Evolutionary conservation across 2,888 invertebrate species (phyloP).

Genomic region (Orchesella flavescens): DNA sequence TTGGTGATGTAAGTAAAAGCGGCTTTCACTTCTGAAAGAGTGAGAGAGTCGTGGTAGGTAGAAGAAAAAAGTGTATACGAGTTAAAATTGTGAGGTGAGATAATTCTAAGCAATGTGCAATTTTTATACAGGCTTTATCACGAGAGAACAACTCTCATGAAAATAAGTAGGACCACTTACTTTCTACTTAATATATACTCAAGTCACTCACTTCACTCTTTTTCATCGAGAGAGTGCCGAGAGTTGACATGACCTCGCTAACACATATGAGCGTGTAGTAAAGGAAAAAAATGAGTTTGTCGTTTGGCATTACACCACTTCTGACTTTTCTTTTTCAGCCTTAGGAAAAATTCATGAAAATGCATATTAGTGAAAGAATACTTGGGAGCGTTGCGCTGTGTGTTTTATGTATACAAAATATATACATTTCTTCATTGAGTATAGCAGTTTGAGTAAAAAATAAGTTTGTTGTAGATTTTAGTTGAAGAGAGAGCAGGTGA

Average conservation of each 20-base stretch:
- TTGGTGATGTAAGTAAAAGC: too few species aligned
- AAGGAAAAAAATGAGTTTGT: constrained; percentile 46
- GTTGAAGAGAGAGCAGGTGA: neutral
- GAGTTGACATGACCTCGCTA: constrained; percentile 46
- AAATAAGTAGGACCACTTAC: constrained; percentile 57
- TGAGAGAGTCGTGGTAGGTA: too few species aligned
- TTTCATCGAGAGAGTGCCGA: constrained; percentile 24
- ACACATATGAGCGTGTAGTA: constrained; percentile 10
- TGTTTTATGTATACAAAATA: too few species aligned
- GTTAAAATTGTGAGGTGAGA: neutral
- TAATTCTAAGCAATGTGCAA: constrained; percentile 15
- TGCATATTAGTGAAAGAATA: neutral
- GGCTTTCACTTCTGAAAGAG: too few species aligned
- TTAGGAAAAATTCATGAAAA: neutral
- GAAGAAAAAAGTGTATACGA: too few species aligned
- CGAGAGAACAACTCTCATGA: constrained; percentile 36
- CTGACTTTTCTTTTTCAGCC: neutral
- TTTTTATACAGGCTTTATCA: constrained; percentile 7
- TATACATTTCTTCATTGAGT: neutral
- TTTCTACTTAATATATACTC: constrained; percentile 52
- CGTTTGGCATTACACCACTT: constrained; percentile 16
- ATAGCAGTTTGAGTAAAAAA: neutral
- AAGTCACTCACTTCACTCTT: constrained; percentile 39
- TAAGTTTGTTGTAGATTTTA: neutral
- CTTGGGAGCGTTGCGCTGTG: too few species aligned